Evolutionary conservation across 2,113 vertebrate species (phyloP), one percentile per base, ranked within the genome.

Genomic region (Kobus ellipsiprymnus): DNA sequence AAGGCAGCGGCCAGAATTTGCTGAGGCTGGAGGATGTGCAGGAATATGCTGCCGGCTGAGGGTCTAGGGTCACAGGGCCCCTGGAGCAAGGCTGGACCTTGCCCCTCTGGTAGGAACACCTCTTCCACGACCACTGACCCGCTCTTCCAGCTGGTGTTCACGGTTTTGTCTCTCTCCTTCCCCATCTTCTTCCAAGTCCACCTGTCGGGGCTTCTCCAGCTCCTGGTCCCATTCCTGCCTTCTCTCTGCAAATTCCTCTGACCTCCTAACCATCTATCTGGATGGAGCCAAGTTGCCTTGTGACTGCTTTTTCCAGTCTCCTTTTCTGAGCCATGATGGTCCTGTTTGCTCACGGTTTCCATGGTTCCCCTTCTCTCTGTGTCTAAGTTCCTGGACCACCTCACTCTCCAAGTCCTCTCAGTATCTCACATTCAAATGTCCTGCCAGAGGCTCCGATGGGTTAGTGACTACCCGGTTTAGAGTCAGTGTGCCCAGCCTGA

Each of bases 41-140:
- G 80, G 33, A 23, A 82, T 54, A 14, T 23, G 17, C 48, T 54
- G 33, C 48, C 1, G 12, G 78, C 5, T 6, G 40, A 57, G n/a
- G 23, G 50, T 11, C 57, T 17, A 21, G 93, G 36, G 50, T n/a
- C 64, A n/a, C 16, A 23, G 46, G 9, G 4, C 29, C 60, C 13
- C n/a, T 25, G 2, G 6, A 21, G 27, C 6, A 10, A 12, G 25
- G 55, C 78, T 10, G 57, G 50, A n/a, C 50, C 33, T 1, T 19
- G 44, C 3, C 10, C 30, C 7, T 15, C 3, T 27, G 21, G 6
- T 8, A 30, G 29, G 16, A 67, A 14, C 3, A 0, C 14, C 6
- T 57, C 21, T 7, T 14, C 40, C 12, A 3, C 0, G 3, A 14
- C n/a, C 59, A 13, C 11, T 2, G 33, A 6, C 30, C n/a, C 0